Percentiles rank a stretch among this genome's conserved stretches.
phyloP scores from a whole-genome alignment of 2,888 invertebrate species.

The Parnassius orleans region DNA sequence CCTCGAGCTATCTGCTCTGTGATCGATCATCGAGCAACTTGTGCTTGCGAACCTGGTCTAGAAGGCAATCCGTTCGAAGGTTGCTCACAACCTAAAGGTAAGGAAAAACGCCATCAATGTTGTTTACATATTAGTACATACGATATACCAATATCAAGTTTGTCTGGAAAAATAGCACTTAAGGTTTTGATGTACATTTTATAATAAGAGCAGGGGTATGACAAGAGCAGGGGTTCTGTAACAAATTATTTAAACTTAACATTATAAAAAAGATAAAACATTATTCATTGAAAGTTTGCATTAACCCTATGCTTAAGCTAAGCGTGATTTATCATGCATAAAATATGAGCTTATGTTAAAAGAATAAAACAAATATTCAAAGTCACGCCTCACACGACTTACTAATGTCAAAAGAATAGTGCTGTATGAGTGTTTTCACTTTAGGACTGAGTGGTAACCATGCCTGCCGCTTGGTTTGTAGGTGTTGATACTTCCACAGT shows the following conservation, averaged over 20 bases:
- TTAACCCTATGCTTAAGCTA: slow-evolving; percentile 74
- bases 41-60: slow-evolving; percentile 81
- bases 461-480: slow-evolving; percentile 63
- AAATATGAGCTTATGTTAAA: slow-evolving; percentile 61
- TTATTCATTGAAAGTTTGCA: slow-evolving; percentile 41
- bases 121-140: slow-evolving; percentile 2
- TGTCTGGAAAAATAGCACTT: background rate
- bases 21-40: slow-evolving; percentile 84
- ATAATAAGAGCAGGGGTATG: slow-evolving; percentile 1
- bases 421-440: slow-evolving; percentile 56
- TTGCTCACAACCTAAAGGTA: slow-evolving; percentile 71
- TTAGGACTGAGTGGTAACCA: slow-evolving; percentile 64
- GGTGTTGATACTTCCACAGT: slow-evolving; percentile 49
- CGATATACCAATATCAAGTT: slow-evolving; percentile 5
- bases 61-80: slow-evolving; percentile 84
- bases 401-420: slow-evolving; percentile 63
- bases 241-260: slow-evolving; percentile 9
- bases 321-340: slow-evolving; percentile 74
- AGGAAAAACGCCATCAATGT: slow-evolving; percentile 28
- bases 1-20: slow-evolving; percentile 79
- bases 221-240: slow-evolving; percentile 6
- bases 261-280: slow-evolving; percentile 5
- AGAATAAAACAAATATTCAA: slow-evolving; percentile 43
- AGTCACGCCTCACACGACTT: slow-evolving; percentile 71
- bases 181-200: background rate